Percentiles rank a stretch among this genome's conserved stretches.
These are phyloP conservation scores for Dryoscopus gambensis DNA, from an alignment of 2,113 vertebrate species.

Conservation along the genomic window DNA sequence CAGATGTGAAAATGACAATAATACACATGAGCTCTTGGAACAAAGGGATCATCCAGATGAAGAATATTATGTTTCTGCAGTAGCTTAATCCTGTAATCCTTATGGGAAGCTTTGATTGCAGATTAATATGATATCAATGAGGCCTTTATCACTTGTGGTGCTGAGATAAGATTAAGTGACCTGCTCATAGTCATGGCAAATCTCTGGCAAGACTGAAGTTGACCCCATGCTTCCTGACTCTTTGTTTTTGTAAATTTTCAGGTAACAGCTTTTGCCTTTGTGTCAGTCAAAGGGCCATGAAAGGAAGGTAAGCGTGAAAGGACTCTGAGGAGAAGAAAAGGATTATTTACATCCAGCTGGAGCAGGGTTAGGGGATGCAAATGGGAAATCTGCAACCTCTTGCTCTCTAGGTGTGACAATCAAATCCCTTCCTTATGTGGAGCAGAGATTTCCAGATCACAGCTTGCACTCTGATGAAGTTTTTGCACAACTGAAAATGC, in stretches of 20 bases:
- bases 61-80: neutral
- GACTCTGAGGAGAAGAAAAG: neutral
- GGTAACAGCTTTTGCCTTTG: neutral
- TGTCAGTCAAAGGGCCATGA: neutral
- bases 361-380: neutral
- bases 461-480: neutral
- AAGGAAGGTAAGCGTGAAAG: neutral
- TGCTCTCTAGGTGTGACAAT: neutral
- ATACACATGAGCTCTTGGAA: neutral
- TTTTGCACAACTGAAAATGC: neutral
- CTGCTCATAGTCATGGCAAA: neutral
- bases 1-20: conserved; percentile 25
- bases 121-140: neutral
- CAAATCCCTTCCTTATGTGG: neutral
- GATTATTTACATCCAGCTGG: neutral
- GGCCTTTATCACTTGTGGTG: neutral
- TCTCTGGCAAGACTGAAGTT: neutral
- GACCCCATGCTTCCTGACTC: neutral
- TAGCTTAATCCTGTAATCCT: neutral
- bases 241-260: neutral
- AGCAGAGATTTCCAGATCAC: neutral
- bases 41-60: neutral
- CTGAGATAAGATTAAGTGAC: neutral
- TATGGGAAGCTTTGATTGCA: neutral
- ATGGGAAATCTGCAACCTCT: neutral